phyloP scores from a whole-genome alignment of 1,140 invertebrate genomes.

The Conopomorpha cramerella region DNA sequence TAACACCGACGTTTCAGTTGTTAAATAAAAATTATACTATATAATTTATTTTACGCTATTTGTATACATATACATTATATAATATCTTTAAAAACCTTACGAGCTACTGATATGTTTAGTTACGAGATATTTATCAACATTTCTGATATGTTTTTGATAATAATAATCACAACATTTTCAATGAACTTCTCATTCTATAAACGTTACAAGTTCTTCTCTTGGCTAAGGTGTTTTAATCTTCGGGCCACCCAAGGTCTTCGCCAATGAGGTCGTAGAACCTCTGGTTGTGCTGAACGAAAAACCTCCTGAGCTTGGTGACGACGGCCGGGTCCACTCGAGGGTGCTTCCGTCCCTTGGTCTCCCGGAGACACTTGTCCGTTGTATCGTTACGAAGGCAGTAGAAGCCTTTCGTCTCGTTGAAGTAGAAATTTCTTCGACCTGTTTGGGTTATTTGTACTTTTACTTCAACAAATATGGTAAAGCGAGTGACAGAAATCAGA shows the following conservation, averaged over 20 bases:
- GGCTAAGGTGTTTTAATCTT: slow-evolving; percentile 59
- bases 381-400: slow-evolving; percentile 90
- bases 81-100: slow-evolving; percentile 49
- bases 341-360: slow-evolving; percentile 93
- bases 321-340: slow-evolving; percentile 83
- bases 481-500: not conserved
- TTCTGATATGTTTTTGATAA: slow-evolving; percentile 47
- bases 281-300: slow-evolving; percentile 94
- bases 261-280: slow-evolving; percentile 94
- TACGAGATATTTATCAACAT: slow-evolving; percentile 32
- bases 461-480: slow-evolving; percentile 1
- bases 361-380: slow-evolving; percentile 87
- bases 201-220: slow-evolving; percentile 1
- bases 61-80: slow-evolving; percentile 54
- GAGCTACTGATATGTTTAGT: slow-evolving; percentile 33
- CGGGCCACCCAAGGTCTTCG: slow-evolving; percentile 89
- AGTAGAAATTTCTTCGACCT: slow-evolving; percentile 91
- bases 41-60: slow-evolving; percentile 29
- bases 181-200: slow-evolving; percentile 5
- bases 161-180: slow-evolving; percentile 31
- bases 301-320: slow-evolving; percentile 85
- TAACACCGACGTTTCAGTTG: slow-evolving; percentile 13
- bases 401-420: slow-evolving; percentile 96
- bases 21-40: slow-evolving; percentile 13
- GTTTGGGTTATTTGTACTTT: slow-evolving; percentile 32